These are phyloP conservation scores for Dromaius novaehollandiae DNA, from an alignment of 2,113 vertebrate genomes.

Conservation along the genomic window DNA sequence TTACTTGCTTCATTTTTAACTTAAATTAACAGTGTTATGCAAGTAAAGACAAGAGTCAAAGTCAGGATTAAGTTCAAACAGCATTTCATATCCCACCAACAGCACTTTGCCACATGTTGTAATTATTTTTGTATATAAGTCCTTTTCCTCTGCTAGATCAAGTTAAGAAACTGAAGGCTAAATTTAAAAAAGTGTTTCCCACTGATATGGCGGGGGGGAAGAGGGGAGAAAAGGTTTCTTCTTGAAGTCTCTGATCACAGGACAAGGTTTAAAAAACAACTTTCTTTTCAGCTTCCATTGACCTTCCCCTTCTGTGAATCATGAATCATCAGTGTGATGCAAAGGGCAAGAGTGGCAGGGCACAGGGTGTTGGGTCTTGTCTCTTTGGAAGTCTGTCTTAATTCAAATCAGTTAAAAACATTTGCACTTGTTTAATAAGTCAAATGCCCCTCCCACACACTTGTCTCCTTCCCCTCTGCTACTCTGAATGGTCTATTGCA, in stretches of 20 bases:
- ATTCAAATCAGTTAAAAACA: background rate
- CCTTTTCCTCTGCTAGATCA: background rate
- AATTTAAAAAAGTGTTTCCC: background rate
- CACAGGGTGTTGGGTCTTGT: background rate
- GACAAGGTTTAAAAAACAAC: background rate
- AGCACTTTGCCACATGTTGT: background rate
- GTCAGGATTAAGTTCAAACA: background rate
- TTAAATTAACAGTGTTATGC: background rate
- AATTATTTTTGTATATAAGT: background rate
- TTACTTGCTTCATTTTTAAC: background rate
- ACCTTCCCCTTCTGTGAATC: background rate
- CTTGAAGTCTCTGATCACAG: background rate
- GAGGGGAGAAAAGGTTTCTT: background rate
- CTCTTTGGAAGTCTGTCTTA: background rate
- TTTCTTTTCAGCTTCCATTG: background rate
- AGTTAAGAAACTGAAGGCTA: background rate
- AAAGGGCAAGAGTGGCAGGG: background rate
- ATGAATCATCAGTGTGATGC: background rate
- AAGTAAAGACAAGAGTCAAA: background rate
- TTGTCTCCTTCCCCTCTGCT: background rate
- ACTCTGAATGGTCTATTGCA: background rate
- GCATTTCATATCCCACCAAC: background rate
- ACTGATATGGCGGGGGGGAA: background rate
- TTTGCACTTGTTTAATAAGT: background rate
- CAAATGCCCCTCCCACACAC: slow-evolving; percentile 7